Evolutionary conservation across 2,797 vertebrate species (phyloP).

Genomic region (Sebastes oblongus): DNA sequence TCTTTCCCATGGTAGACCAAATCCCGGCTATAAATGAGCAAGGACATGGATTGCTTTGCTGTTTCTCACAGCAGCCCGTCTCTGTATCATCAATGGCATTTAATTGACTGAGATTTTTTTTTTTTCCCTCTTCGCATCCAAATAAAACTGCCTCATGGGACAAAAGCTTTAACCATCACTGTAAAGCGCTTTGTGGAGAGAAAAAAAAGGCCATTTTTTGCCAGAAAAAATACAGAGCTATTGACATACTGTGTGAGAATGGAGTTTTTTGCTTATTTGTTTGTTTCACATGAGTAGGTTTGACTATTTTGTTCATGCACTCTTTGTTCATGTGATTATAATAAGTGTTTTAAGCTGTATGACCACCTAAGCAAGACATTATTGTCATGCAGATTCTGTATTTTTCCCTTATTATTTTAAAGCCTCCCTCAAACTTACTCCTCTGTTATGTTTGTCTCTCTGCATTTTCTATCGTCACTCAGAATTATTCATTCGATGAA

Average conservation of each 20-base stretch:
- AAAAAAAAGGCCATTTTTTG: conserved; percentile 38
- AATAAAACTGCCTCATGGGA: conserved; percentile 68
- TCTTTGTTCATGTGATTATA: conserved; percentile 51
- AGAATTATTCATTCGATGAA: conserved; percentile 47
- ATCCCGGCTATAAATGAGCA: conserved; percentile 73
- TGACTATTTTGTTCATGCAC: conserved; percentile 29
- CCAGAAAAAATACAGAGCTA: conserved; percentile 34
- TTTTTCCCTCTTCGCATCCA: conserved; percentile 53
- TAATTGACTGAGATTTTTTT: conserved; percentile 74
- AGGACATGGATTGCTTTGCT: conserved; percentile 56
- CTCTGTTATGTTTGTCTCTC: conserved; percentile 9
- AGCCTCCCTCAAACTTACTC: conserved; percentile 17
- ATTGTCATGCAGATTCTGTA: conserved; percentile 13
- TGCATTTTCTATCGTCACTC: conserved; percentile 24
- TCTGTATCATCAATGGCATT: conserved; percentile 76
- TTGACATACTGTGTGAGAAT: conserved; percentile 43
- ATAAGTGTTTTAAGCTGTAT: not conserved
- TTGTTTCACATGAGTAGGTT: conserved; percentile 57
- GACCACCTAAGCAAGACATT: conserved; percentile 40
- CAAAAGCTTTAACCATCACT: conserved; percentile 47
- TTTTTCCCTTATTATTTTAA: conserved; percentile 26
- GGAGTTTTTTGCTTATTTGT: conserved; percentile 26
- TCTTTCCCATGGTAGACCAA: conserved; percentile 76
- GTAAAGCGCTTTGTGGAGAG: conserved; percentile 46
- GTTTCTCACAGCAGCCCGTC: conserved; percentile 59